Percentiles rank a stretch among this genome's conserved stretches.
Conservation (phyloP, 2,888 invertebrate species). For the Ichneumoninae sp. region DNA sequence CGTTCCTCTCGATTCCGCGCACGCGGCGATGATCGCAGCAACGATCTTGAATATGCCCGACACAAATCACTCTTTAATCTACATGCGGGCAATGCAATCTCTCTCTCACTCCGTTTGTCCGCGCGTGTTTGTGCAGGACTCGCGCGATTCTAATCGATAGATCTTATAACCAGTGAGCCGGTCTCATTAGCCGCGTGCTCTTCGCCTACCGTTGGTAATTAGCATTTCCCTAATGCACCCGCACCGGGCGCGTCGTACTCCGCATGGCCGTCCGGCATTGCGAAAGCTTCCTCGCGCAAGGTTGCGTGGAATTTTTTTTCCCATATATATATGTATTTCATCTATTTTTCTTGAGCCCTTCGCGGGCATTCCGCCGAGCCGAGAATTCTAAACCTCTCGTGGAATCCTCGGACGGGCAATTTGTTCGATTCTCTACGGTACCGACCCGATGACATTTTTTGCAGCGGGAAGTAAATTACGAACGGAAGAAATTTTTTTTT, state of each 20-base stretch:
- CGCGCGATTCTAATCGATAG: constrained; percentile 75
- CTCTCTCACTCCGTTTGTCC: not conserved
- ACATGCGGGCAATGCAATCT: constrained; percentile 18
- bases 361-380: not conserved
- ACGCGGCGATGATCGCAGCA: constrained; percentile 35
- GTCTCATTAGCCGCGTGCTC: constrained; percentile 75
- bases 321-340: not conserved
- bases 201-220: constrained; percentile 71
- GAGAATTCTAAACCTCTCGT: not conserved
- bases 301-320: not conserved
- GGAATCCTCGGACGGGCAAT: not conserved
- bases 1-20: constrained; percentile 25
- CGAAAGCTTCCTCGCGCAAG: constrained; percentile 2
- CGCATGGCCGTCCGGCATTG: not conserved
- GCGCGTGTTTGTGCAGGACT: not conserved
- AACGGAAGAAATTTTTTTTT: not conserved
- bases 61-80: constrained; percentile 53
- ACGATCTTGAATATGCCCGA: constrained; percentile 34
- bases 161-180: constrained; percentile 69
- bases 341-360: too few relatives aligned
- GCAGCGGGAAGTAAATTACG: not conserved
- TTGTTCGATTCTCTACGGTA: not conserved
- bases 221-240: constrained; percentile 58
- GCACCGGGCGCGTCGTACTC: constrained; percentile 12
- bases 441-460: not conserved